Evolutionary conservation across 2,113 vertebrate genomes (phyloP).

Genomic region (Zapornia atra): DNA sequence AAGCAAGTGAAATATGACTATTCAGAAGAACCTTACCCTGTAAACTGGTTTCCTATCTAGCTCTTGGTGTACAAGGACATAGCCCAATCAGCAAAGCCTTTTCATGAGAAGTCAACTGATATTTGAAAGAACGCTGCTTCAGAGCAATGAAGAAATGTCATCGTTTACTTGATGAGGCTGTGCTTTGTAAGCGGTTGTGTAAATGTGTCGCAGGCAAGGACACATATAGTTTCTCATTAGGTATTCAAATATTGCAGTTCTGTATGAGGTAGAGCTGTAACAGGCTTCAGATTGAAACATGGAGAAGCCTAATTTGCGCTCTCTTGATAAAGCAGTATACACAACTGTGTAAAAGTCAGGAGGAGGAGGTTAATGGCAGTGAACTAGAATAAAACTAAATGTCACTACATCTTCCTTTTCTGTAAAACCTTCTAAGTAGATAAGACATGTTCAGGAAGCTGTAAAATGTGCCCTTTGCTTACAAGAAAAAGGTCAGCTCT

Average conservation of each 20-base stretch:
- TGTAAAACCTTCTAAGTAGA: slow-evolving; percentile 73
- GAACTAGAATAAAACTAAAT: slow-evolving; percentile 81
- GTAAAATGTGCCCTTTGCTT: slow-evolving; percentile 81
- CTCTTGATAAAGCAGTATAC: slow-evolving; percentile 13
- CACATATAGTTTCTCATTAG: neutral
- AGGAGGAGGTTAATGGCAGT: slow-evolving; percentile 71
- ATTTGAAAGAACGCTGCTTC: neutral
- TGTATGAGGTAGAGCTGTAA: neutral
- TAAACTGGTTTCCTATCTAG: neutral
- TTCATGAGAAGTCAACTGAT: neutral
- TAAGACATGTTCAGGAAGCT: slow-evolving; percentile 76
- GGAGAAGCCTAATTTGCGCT: neutral
- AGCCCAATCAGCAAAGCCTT: neutral
- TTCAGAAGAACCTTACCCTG: neutral
- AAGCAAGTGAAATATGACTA: neutral
- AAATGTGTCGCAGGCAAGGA: neutral
- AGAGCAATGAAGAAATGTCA: neutral
- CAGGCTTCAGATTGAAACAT: neutral
- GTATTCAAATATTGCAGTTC: neutral
- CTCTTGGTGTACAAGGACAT: neutral
- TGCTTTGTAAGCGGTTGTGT: neutral
- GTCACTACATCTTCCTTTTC: slow-evolving; percentile 76
- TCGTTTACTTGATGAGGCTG: neutral
- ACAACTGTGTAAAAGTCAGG: slow-evolving; percentile 39
- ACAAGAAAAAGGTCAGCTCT: slow-evolving; percentile 74